These are phyloP conservation scores for Zaprionus tsacasi DNA, from an alignment of 1,140 invertebrate species.

Conservation along the genomic window DNA sequence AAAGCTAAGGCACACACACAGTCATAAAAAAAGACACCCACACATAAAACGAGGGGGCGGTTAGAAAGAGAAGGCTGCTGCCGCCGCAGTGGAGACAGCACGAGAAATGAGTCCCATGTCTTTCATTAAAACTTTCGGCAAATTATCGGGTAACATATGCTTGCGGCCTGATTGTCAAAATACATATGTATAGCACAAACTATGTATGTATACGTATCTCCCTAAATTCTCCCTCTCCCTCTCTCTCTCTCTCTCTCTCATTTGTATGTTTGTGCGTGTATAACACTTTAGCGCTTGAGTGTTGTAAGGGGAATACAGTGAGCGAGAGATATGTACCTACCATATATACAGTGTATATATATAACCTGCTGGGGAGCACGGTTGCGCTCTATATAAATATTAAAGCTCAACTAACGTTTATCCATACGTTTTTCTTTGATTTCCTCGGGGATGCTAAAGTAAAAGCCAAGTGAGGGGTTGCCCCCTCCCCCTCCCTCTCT, in stretches of 20 bases:
- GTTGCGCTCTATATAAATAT: slow-evolving; percentile 71
- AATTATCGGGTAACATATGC: slow-evolving; percentile 84
- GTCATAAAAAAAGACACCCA: slow-evolving; percentile 30
- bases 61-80: not conserved
- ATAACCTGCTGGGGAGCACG: slow-evolving; percentile 18
- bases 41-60: slow-evolving; percentile 28
- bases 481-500: too few relatives aligned
- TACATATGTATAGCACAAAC: slow-evolving; percentile 28
- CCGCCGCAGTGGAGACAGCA: slow-evolving; percentile 39
- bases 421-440: slow-evolving; percentile 71
- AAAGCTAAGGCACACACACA: slow-evolving; percentile 33
- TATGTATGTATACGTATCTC: not conserved
- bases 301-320: slow-evolving; percentile 69
- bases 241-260: slow-evolving; percentile 3
- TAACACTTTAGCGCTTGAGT: slow-evolving; percentile 78
- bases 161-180: slow-evolving; percentile 82
- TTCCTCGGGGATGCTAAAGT: slow-evolving; percentile 62
- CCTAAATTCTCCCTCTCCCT: slow-evolving; percentile 5
- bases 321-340: not conserved
- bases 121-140: slow-evolving; percentile 84
- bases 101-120: slow-evolving; percentile 84
- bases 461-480: not conserved
- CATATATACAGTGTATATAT: slow-evolving; percentile 14
- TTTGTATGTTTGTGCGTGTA: slow-evolving; percentile 46
- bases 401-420: slow-evolving; percentile 55